phyloP scores from a whole-genome alignment of 2,797 vertebrate species.

The Ctenochaetus hawaiiensis region DNA sequence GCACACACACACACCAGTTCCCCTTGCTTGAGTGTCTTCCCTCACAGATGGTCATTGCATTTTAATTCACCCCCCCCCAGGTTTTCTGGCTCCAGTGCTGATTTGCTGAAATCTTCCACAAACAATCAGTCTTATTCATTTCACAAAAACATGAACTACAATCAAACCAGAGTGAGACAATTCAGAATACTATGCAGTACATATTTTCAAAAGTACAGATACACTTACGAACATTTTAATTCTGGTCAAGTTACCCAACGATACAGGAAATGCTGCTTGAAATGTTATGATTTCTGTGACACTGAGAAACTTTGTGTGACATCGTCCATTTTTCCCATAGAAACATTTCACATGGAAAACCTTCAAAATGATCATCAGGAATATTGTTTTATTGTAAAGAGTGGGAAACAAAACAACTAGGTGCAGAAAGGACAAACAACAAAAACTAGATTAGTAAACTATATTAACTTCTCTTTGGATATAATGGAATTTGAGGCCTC shows the following conservation, averaged over 20 bases:
- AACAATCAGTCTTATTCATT: background rate
- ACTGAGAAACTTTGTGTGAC: background rate
- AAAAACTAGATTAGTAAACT: too few species aligned
- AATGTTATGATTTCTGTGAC: background rate
- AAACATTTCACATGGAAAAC: background rate
- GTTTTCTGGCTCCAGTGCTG: conserved; percentile 18
- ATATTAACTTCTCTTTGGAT: background rate
- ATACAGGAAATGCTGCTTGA: background rate
- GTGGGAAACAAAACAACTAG: too few species aligned
- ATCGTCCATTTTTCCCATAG: background rate
- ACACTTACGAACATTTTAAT: too few species aligned
- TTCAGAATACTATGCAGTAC: background rate
- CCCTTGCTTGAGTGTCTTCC: conserved; percentile 32
- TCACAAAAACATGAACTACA: background rate
- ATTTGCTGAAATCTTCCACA: background rate
- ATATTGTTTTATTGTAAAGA: background rate
- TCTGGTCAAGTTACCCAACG: background rate
- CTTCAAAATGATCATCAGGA: background rate
- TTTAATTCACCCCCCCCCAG: conserved; percentile 15
- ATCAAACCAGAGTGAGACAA: background rate
- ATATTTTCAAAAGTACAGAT: background rate
- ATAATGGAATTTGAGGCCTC: background rate
- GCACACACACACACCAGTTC: conserved; percentile 8
- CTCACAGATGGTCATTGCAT: conserved; percentile 13
- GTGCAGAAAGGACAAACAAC: too few species aligned